Evolutionary conservation across 1,140 invertebrate genomes (phyloP).

Genomic region (Musca vetustissima): DNA sequence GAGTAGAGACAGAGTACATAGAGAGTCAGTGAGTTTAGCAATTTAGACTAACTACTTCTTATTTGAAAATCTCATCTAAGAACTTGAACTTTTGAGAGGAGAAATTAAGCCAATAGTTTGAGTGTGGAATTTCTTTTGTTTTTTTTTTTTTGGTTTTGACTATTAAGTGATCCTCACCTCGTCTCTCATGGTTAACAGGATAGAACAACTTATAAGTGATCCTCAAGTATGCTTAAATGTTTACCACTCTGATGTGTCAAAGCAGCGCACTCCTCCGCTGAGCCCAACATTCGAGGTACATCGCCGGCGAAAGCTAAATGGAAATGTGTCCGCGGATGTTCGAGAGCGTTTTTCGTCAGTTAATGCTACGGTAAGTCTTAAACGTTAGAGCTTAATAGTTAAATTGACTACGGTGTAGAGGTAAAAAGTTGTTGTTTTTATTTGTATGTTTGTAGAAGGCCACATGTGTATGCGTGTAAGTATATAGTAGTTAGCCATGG

Average conservation of each 20-base stretch:
- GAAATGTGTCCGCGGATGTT: background rate
- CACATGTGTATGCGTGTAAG: slow-evolving; percentile 13
- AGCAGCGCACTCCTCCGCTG: slow-evolving; percentile 11
- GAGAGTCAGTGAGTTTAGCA: slow-evolving; percentile 23
- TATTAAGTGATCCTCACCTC: slow-evolving; percentile 14
- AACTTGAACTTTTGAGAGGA: slow-evolving; percentile 7
- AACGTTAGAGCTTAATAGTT: background rate
- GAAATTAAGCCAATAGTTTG: slow-evolving; percentile 22
- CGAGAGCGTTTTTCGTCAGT: background rate
- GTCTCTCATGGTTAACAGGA: slow-evolving; percentile 23
- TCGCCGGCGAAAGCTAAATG: background rate
- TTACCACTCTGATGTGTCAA: slow-evolving; percentile 18
- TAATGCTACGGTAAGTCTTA: too few species aligned
- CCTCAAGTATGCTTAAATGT: slow-evolving; percentile 18
- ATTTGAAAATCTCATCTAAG: background rate
- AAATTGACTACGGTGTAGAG: slow-evolving; percentile 23
- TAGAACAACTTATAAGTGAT: slow-evolving; percentile 20
- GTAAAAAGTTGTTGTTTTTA: background rate
- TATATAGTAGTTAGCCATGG: slow-evolving; percentile 36
- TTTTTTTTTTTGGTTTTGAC: too few species aligned
- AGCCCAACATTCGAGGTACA: slow-evolving; percentile 1
- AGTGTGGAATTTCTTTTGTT: slow-evolving; percentile 16
- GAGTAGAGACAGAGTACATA: background rate
- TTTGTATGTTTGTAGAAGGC: slow-evolving; percentile 1
- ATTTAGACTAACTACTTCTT: slow-evolving; percentile 16